These are phyloP conservation scores for Diachasmimorpha longicaudata DNA, from an alignment of 1,140 invertebrate species.

Conservation along the genomic window DNA sequence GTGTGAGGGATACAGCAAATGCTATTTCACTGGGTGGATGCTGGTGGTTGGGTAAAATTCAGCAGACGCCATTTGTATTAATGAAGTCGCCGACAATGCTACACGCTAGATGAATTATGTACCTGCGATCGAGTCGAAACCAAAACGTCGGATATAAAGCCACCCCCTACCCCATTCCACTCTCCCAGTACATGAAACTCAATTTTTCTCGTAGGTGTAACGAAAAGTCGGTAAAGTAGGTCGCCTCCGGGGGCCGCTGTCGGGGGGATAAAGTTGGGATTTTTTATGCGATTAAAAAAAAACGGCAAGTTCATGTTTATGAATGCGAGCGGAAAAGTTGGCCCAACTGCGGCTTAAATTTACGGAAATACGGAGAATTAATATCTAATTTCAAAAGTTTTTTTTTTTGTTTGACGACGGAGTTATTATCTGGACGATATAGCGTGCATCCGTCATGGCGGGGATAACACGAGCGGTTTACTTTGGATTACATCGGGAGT, in stretches of 20 bases:
- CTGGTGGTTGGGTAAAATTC: constrained; percentile 48
- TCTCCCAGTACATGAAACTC: neutral
- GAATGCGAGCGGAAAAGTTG: neutral
- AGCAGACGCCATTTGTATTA: constrained; percentile 65
- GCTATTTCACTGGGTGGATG: neutral
- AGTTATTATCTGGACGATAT: constrained; percentile 57
- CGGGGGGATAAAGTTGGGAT: neutral
- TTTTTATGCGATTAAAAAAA: neutral
- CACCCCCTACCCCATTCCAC: neutral
- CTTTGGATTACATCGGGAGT: constrained; percentile 60
- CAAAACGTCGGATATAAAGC: constrained; percentile 20
- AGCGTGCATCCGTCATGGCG: constrained; percentile 56
- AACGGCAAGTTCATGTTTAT: constrained; percentile 14
- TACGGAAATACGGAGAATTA: neutral
- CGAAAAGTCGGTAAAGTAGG: neutral
- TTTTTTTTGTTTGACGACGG: neutral
- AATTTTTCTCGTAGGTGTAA: neutral
- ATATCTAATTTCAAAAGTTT: neutral
- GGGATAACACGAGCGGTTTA: constrained; percentile 64
- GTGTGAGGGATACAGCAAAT: neutral
- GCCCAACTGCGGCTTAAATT: neutral
- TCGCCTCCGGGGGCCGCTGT: neutral
- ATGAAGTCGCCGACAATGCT: constrained; percentile 62
- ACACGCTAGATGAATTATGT: constrained; percentile 63
- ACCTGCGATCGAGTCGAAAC: constrained; percentile 62